Percentiles rank a stretch among this genome's conserved stretches.
phyloP scores from a whole-genome alignment of 2,888 invertebrate genomes.

The Apamea monoglypha region DNA sequence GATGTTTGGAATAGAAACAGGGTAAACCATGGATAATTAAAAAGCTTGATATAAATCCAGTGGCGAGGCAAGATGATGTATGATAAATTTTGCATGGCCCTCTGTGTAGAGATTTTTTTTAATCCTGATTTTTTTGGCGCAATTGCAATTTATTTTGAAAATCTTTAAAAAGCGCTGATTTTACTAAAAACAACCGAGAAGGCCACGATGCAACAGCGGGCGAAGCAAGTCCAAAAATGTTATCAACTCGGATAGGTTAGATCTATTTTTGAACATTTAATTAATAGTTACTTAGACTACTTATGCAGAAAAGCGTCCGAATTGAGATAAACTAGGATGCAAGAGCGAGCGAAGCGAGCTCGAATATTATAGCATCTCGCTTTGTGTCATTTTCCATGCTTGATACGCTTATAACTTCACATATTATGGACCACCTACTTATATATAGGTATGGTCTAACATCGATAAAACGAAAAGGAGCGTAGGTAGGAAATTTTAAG shows the following conservation, averaged over 20 bases:
- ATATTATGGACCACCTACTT: neutral
- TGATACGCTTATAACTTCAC: neutral
- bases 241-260: too few relatives aligned
- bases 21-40: neutral
- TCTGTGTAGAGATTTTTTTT: too few relatives aligned
- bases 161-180: too few relatives aligned
- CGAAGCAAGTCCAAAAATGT: too few relatives aligned
- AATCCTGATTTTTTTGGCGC: too few relatives aligned
- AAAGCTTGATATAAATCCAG: neutral
- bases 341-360: neutral
- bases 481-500: neutral
- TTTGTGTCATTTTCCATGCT: neutral
- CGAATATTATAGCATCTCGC: too few relatives aligned
- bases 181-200: too few relatives aligned
- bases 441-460: neutral
- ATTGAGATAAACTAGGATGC: neutral
- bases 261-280: too few relatives aligned
- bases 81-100: neutral
- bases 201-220: too few relatives aligned
- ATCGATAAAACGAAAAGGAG: neutral
- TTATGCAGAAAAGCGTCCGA: neutral
- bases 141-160: too few relatives aligned
- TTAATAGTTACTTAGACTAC: neutral
- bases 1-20: neutral
- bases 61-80: neutral